Base-by-base conservation (phyloP, 2,888 invertebrate genomes). In the Lithodes maja region DNA sequence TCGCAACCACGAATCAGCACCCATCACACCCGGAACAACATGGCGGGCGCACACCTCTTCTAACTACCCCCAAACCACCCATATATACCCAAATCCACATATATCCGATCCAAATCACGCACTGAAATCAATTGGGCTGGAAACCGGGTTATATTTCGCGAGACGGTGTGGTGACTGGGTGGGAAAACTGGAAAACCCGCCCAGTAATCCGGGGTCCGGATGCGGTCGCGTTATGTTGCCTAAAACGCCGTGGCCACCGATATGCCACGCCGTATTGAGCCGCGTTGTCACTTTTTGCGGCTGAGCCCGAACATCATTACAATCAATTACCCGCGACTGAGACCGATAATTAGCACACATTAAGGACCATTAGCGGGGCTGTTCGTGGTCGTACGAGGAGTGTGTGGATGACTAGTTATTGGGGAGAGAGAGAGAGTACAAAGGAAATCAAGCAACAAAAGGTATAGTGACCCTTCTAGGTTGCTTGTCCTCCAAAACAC, bases 221-320 rank as follows among this genome's bases (percentile, higher is more conserved):
- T 9, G 61, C 17, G 86, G 86, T 75, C 33, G 17, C 7, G 86
- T 81, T 81, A 74, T 80, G 33, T 69, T n/a, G 71, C 77, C 49
- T 33, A 77, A 61, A 82, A 82, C 82, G 61, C 86, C 86, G 68
- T 15, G 54, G 52, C 82, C 33, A 77, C 82, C 86, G 82, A 86
- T 86, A 82, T 86, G 81, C 86, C 86, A 86, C 86, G 82, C 82
- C 82, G 75, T 15, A 75, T 75, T 82, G 81, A 80, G 75, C 82
- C 55, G 75, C 75, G 77, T 86, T 86, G 86, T 86, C 86, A 86
- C 86, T 86, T 86, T 86, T 86, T 86, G 86, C 74, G 86, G 86
- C 86, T 61, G 33, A 77, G n/a, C 81, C 82, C 77, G 33, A 77
- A 55, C 82, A 81, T 71, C 86, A 86, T 86, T 86, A 86, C 86